phyloP scores from a whole-genome alignment of 2,797 vertebrate species.

The Poecilia velifera region DNA sequence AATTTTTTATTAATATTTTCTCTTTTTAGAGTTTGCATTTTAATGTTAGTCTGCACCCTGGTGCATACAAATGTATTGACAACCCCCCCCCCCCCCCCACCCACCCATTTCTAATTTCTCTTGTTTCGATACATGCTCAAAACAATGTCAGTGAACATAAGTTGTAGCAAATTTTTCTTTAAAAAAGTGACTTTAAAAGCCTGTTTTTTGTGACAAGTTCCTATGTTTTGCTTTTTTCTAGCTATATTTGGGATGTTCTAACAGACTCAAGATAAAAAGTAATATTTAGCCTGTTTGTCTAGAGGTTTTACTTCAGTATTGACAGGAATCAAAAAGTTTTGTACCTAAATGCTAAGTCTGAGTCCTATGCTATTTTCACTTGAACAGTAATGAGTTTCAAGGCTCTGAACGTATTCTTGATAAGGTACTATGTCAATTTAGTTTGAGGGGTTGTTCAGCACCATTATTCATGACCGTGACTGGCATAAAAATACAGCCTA shows the following conservation, averaged over 20 bases:
- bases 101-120: neutral
- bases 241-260: neutral
- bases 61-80: neutral
- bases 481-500: neutral
- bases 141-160: neutral
- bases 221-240: neutral
- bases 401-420: neutral
- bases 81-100: neutral
- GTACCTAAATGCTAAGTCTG: neutral
- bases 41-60: neutral
- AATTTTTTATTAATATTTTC: neutral
- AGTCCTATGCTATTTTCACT: neutral
- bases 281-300: neutral
- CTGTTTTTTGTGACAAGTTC: neutral
- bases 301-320: neutral
- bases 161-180: neutral
- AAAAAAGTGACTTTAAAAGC: neutral
- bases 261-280: neutral
- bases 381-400: neutral
- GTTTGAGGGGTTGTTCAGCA: neutral
- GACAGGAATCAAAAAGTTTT: neutral
- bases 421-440: neutral
- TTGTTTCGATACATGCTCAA: neutral
- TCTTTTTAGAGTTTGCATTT: neutral
- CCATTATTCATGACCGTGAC: neutral